Base-by-base conservation (phyloP, 2,797 vertebrate genomes). In the Gallinago stenura region DNA sequence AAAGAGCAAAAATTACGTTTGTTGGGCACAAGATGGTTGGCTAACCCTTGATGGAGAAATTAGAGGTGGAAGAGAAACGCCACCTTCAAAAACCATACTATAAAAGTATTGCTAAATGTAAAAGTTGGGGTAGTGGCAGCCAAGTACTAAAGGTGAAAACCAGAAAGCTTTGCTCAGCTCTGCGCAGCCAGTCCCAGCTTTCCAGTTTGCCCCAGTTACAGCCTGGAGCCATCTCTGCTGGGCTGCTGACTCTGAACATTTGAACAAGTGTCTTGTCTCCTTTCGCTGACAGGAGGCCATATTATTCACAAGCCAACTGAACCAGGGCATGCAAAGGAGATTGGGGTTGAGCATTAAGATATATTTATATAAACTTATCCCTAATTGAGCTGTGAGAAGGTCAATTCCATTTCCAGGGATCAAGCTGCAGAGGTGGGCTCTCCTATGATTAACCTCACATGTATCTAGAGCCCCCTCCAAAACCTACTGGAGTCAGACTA, bases 351-450 rank as follows among this genome's bases (percentile, higher is more conserved):
- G 92, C 39, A 83, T 51, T 89, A 84, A 71, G 93, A 71, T 25
- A 20, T 46, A 92, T 78, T 89, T 70, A 61, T 80, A 95, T 21
- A 75, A 95, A 95, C 30, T 87, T 53, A 96, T 87, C 64, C 7
- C 4, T 85, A 84, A 57, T 4, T 78, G 58, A 85, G 65, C 57
- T 65, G 12, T 65, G 78, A 89, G 89, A 92, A 93, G 80, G 91
- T 87, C 80, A 94, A 45, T 83, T 95, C 60, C 68, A 93, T 92
- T 95, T 93, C 72, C 54, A 84, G 57, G 57, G 90, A 92, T 96
- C 78, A 95, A 95, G 75, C 77, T 7, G 25, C 58, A 89, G 62
- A 77, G 71, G 33, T 46, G 14, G 31, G 60, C 22, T 80, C 28
- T 54, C 14, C 51, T 62, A 12, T 83, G 35, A 61, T 81, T 86